Base-by-base conservation (phyloP, 1,140 invertebrate genomes). In the Trichonephila inaurata region DNA sequence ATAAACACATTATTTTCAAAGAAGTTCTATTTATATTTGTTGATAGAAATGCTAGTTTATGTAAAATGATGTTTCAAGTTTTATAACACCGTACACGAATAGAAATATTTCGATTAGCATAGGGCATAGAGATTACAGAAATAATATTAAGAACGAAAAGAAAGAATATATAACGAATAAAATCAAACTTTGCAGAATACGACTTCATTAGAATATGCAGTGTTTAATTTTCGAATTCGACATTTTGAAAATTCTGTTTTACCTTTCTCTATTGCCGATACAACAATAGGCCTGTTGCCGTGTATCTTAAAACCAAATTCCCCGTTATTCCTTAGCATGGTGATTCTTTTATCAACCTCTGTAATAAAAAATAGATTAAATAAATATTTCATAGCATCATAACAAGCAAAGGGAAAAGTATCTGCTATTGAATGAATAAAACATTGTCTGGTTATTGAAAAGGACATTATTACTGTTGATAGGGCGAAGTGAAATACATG, bases 231-330 rank as follows among this genome's bases (percentile, higher is more conserved):
- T 64, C 62, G 6, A 64, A 18, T 18, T 19, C 16, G 5, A 77
- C 16, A n/a, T 81, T 77, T 77, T 33, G 16, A 77, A 77, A 77
- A 14, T 64, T 69, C 12, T 72, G 16, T n/a, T 81, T 61, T 81
- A 95, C 95, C 95, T 91, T 94, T 94, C 96, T 99, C 98, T 92
- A 99, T 99, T 5, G 98, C 98, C 2, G 98, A 99, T 8, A 99
- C 98, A 1, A 99, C 98, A 0, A 99, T 98, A 0, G 99, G 99
- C 95, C 98, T 98, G 91, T 98, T 98, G 18, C 99, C 98, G 95
- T 99, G 98, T 95, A 99, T 99, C 83, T 99, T 97, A 95, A 99
- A 99, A 18, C 99, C 99, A 96, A 99, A 99, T 95, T 99, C 98
- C 14, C 98, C 98, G 24, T 97, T 97, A 91, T 98, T 97, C 77